These are phyloP conservation scores for Plotosus lineatus DNA, from an alignment of 2,113 vertebrate genomes.

Conservation along the genomic window DNA sequence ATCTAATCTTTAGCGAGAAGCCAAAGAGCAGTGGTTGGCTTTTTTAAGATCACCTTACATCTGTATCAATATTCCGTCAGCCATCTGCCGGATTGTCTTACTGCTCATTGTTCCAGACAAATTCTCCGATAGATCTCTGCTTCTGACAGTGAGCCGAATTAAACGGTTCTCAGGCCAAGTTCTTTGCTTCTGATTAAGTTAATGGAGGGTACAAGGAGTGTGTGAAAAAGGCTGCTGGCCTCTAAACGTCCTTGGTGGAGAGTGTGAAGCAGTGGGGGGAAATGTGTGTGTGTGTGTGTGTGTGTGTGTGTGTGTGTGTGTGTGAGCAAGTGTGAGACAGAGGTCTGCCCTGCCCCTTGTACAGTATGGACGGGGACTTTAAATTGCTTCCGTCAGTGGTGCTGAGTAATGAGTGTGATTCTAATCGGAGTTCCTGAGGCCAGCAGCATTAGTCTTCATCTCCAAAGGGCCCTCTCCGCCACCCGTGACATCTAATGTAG, in stretches of 20 bases:
- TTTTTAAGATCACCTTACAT: conserved; percentile 51
- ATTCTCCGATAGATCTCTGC: conserved; percentile 23
- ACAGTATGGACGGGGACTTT: conserved; percentile 78
- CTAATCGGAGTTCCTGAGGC: conserved; percentile 82
- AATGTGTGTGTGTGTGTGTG: conserved; percentile 27
- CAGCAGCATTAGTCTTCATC: conserved; percentile 82
- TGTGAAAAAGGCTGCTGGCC: conserved; percentile 65
- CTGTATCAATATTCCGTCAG: conserved; percentile 29
- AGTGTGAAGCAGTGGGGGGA: conserved; percentile 52
- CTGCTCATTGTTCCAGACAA: conserved; percentile 23
- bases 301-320: conserved; percentile 27
- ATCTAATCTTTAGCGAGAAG: conserved; percentile 58
- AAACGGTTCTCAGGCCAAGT: conserved; percentile 12
- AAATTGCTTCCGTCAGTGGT: conserved; percentile 80
- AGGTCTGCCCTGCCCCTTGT: conserved; percentile 78
- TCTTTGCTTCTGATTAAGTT: conserved; percentile 56
- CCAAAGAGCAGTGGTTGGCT: conserved; percentile 41
- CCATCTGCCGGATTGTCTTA: conserved; percentile 1
- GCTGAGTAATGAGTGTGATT: conserved; percentile 84
- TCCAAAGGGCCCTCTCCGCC: conserved; percentile 69
- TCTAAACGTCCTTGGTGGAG: conserved; percentile 73
- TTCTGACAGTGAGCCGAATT: conserved; percentile 15
- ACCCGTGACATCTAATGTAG: conserved; percentile 78
- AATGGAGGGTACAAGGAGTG: conserved; percentile 60
- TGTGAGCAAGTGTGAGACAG: conserved; percentile 62